phyloP scores from a whole-genome alignment of 2,113 vertebrate species.

The Tragelaphus imberbis region DNA sequence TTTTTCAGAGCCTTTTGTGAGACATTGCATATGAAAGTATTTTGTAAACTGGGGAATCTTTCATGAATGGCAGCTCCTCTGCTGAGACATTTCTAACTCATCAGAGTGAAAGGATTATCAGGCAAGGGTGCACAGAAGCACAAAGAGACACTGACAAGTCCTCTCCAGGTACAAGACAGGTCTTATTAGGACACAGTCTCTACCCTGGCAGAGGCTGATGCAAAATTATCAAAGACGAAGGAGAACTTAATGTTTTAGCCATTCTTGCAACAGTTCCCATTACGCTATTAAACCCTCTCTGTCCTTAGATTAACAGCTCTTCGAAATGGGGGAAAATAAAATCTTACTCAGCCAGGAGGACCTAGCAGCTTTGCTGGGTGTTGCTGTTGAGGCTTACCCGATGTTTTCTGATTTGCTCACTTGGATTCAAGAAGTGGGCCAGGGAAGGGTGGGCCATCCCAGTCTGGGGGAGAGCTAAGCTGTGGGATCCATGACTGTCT shows the following conservation, averaged over 20 bases:
- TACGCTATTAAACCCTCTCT: background rate
- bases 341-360: background rate
- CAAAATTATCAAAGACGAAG: background rate
- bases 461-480: background rate
- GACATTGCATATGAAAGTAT: background rate
- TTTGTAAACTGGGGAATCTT: background rate
- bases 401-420: background rate
- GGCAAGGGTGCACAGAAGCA: background rate
- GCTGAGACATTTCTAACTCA: background rate
- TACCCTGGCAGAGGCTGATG: background rate
- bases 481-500: background rate
- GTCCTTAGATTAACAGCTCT: background rate
- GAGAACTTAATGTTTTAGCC: background rate
- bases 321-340: background rate
- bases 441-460: background rate
- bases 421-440: background rate
- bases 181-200: background rate
- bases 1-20: background rate
- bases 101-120: background rate
- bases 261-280: background rate
- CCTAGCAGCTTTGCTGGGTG: rapidly evolving
- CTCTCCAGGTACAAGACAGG: background rate
- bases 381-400: rapidly evolving
- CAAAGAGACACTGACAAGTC: background rate
- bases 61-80: background rate